Evolutionary conservation across 37 sponge, comb jelly and placozoan genomes (phyloP).

Genomic region (Oscarella lobularis): DNA sequence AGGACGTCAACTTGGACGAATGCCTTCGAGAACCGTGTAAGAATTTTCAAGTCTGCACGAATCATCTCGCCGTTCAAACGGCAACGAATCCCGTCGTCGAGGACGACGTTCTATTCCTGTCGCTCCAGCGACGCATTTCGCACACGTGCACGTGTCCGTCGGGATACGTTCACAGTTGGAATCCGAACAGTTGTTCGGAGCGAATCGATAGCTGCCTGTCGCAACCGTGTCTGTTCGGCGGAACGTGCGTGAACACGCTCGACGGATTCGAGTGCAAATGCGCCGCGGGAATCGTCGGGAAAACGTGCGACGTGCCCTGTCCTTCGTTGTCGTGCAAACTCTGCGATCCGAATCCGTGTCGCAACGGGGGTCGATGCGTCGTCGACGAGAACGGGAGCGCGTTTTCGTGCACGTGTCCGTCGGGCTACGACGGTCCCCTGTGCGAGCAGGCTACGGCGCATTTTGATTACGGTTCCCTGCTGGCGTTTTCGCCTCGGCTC

Average conservation of each 20-base stretch:
- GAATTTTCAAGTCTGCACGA: constrained; percentile 18
- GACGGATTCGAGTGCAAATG: constrained; percentile 32
- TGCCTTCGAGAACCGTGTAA: constrained; percentile 23
- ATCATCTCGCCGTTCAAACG: not conserved
- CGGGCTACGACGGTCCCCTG: constrained; percentile 13
- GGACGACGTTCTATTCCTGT: not conserved
- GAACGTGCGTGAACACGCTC: constrained; percentile 12
- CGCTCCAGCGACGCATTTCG: constrained; percentile 9
- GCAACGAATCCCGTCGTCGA: not conserved
- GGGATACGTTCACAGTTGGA: constrained; percentile 12
- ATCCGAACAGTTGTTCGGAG: constrained; percentile 15
- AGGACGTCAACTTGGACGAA: constrained; percentile 3
- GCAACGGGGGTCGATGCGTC: constrained; percentile 24
- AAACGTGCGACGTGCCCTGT: constrained; percentile 30
- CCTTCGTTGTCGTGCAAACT: constrained; percentile 29
- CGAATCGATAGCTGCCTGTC: constrained; percentile 22
- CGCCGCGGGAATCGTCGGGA: constrained; percentile 13
- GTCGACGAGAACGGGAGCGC: not conserved
- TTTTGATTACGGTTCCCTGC: constrained; percentile 8
- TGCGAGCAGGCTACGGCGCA: constrained; percentile 27
- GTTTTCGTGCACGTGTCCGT: constrained; percentile 9
- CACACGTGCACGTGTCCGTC: constrained; percentile 27
- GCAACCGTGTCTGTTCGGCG: constrained; percentile 27
- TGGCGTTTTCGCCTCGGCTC: not conserved
- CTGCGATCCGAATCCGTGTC: constrained; percentile 35